phyloP scores from a whole-genome alignment of 2,113 vertebrate genomes.

The Melanotaenia duboulayi region DNA sequence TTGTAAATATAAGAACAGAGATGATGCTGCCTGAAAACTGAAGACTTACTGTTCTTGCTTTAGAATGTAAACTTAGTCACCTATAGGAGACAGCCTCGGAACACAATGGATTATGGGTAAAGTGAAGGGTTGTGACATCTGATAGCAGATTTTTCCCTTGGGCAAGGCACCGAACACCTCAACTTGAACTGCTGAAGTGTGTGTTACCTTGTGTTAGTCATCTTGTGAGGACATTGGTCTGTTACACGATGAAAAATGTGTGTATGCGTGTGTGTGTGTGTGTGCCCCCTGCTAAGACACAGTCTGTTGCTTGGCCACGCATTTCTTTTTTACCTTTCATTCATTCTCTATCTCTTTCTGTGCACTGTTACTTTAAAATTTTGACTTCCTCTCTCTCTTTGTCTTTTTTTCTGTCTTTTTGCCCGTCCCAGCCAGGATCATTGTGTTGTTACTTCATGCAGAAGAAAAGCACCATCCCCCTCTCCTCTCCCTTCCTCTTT shows the following conservation, averaged over 20 bases:
- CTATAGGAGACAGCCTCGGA: not conserved
- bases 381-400: not conserved
- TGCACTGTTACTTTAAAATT: too few relatives aligned
- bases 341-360: not conserved
- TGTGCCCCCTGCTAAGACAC: conserved; percentile 18
- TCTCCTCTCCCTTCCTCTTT: not conserved
- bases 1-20: too few relatives aligned
- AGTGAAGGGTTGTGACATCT: conserved; percentile 14
- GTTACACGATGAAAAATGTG: not conserved
- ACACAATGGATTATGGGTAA: conserved; percentile 40
- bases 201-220: not conserved
- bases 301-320: conserved; percentile 33
- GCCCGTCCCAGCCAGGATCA: not conserved
- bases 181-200: not conserved
- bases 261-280: conserved; percentile 1
- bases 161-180: conserved; percentile 8
- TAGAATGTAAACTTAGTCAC: not conserved
- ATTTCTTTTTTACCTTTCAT: not conserved
- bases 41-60: not conserved
- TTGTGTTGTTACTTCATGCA: conserved; percentile 22
- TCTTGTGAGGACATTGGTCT: not conserved
- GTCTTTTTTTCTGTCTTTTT: not conserved
- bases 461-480: conserved; percentile 15
- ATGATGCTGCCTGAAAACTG: too few relatives aligned
- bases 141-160: conserved; percentile 14